These are phyloP conservation scores for Plectropomus leopardus DNA, from an alignment of 2,113 vertebrate genomes.

Conservation along the genomic window DNA sequence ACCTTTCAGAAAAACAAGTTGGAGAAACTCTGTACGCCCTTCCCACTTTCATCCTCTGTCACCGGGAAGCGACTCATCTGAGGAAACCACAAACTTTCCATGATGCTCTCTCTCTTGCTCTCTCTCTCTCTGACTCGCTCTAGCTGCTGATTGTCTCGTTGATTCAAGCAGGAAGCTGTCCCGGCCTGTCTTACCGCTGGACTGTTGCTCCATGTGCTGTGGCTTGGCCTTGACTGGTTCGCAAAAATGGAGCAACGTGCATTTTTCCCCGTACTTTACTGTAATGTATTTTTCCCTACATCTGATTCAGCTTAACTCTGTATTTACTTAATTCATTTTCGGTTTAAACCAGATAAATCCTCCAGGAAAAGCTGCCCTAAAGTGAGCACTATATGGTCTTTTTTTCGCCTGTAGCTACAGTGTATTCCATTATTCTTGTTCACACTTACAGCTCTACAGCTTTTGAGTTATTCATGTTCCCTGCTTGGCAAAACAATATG, in stretches of 20 bases:
- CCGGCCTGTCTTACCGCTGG: conserved; percentile 22
- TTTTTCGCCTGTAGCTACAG: neutral
- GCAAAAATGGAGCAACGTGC: conserved; percentile 43
- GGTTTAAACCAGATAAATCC: conserved; percentile 34
- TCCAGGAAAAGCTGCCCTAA: neutral
- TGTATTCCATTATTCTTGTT: conserved; percentile 31
- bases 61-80: conserved; percentile 76
- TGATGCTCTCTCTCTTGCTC: conserved; percentile 56
- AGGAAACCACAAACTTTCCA: conserved; percentile 80
- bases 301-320: conserved; percentile 5
- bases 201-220: conserved; percentile 33
- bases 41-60: conserved; percentile 59
- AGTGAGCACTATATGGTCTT: neutral
- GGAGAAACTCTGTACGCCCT: conserved; percentile 51
- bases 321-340: conserved; percentile 37
- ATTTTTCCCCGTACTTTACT: conserved; percentile 6
- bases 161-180: conserved; percentile 46
- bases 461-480: conserved; percentile 58
- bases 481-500: conserved; percentile 35
- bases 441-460: neutral
- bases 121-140: conserved; percentile 18
- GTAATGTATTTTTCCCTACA: conserved; percentile 4
- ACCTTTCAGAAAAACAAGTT: conserved; percentile 66
- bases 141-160: conserved; percentile 30
- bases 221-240: conserved; percentile 49